Conservation (phyloP, 2,113 vertebrate species). For the Charadrius vociferus region DNA sequence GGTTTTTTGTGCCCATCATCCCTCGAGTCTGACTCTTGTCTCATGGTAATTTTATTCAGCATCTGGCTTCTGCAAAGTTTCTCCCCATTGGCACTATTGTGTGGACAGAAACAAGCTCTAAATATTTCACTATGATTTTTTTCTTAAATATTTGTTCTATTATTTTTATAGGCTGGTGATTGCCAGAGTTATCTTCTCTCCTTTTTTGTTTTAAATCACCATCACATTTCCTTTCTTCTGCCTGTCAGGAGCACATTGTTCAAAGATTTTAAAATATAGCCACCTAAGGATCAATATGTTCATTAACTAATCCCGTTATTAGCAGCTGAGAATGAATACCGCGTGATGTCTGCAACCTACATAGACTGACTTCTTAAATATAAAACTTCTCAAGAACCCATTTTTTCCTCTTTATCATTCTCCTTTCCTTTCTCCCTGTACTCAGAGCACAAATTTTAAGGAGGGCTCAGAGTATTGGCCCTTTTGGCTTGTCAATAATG, state of each 20-base stretch:
- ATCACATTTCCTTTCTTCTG: background rate
- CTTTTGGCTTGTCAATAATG: background rate
- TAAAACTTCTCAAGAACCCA: rapidly evolving
- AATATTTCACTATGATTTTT: slow-evolving; percentile 38
- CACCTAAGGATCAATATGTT: background rate
- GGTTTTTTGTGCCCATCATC: background rate
- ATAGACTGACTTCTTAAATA: background rate
- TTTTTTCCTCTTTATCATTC: background rate
- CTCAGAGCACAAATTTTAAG: background rate
- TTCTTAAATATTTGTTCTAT: background rate
- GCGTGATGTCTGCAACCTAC: background rate
- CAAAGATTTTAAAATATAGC: background rate
- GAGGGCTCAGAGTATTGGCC: background rate
- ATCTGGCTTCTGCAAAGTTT: slow-evolving; percentile 1
- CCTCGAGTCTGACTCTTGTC: background rate
- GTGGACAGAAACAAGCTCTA: slow-evolving; percentile 34
- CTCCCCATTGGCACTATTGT: background rate
- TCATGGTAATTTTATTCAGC: background rate
- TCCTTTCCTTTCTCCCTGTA: background rate
- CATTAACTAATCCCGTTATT: background rate
- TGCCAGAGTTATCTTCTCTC: background rate
- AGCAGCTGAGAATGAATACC: background rate
- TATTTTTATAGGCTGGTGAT: slow-evolving; percentile 32
- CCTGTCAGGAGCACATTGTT: background rate
- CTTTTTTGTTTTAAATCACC: background rate